phyloP scores from a whole-genome alignment of 1,140 invertebrate genomes.

The Aphis gossypii region DNA sequence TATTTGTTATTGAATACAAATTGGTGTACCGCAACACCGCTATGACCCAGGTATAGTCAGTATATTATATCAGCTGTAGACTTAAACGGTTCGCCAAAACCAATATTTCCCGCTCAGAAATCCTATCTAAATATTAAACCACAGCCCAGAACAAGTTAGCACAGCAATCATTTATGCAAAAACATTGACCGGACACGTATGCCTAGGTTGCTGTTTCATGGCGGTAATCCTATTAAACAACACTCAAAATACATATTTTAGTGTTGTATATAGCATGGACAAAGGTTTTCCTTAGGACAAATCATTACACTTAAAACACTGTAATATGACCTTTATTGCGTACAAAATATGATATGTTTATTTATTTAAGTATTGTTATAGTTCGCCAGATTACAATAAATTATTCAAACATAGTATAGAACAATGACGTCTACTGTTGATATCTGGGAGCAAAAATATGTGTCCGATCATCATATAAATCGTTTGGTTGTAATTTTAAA shows the following conservation, averaged over 20 bases:
- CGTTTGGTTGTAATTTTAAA: not conserved
- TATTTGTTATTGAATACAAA: constrained; percentile 14
- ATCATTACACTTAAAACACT: not conserved
- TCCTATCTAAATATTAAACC: constrained; percentile 1
- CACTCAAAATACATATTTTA: not conserved
- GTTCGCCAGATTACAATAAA: not conserved
- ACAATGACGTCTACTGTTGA: not conserved
- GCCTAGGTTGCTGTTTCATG: not conserved
- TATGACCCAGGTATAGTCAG: not conserved
- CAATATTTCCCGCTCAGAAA: not conserved
- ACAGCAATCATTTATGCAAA: not conserved
- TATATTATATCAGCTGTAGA: not conserved
- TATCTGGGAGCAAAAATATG: not conserved
- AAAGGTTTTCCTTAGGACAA: not conserved
- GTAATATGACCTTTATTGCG: not conserved
- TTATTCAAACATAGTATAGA: not conserved
- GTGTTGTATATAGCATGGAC: not conserved
- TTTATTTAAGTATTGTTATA: not conserved
- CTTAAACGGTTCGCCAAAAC: not conserved
- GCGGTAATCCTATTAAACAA: not conserved
- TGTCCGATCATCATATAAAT: not conserved
- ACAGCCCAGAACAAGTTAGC: not conserved
- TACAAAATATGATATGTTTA: not conserved
- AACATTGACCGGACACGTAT: not conserved
- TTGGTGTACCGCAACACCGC: not conserved